A percentile compares a stretch with the other conserved stretches of the same genome.
Conservation (phyloP, 2,888 invertebrate genomes). For the Tachina grossa region DNA sequence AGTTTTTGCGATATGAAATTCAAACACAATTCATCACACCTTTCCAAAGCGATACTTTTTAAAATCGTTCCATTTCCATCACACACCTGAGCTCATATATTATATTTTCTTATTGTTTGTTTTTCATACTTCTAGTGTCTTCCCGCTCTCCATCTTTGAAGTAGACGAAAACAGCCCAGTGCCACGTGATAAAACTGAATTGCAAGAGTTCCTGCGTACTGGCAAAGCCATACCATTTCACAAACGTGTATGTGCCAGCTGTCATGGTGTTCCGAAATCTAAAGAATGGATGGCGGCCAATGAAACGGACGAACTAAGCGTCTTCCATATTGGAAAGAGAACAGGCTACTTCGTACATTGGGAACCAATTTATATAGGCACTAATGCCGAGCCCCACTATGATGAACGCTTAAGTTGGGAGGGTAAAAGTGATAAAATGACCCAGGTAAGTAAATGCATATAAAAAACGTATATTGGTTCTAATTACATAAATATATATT, state of each 20-base stretch:
- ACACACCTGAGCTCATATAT: neutral
- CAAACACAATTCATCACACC: no score
- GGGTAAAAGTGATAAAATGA: slow-evolving; percentile 97
- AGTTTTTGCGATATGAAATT: neutral
- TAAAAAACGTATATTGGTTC: neutral
- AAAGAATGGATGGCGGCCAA: slow-evolving; percentile 91
- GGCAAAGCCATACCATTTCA: slow-evolving; percentile 95
- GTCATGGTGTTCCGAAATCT: slow-evolving; percentile 93
- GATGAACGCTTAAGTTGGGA: slow-evolving; percentile 97
- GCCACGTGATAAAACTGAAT: slow-evolving; percentile 89
- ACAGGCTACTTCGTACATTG: slow-evolving; percentile 91
- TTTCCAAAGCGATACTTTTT: no score
- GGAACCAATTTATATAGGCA: slow-evolving; percentile 97
- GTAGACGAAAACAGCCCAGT: slow-evolving; percentile 87
- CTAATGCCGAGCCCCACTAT: slow-evolving; percentile 93
- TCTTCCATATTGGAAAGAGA: slow-evolving; percentile 92
- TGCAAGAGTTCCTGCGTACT: slow-evolving; percentile 88
- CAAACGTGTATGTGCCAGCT: slow-evolving; percentile 93
- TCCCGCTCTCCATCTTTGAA: slow-evolving; percentile 95
- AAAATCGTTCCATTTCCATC: no score
- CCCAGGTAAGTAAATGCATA: slow-evolving; percentile 87
- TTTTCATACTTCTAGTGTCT: slow-evolving; percentile 85
- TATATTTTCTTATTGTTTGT: neutral
- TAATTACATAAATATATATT: slow-evolving; percentile 2
- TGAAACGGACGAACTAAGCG: slow-evolving; percentile 87